Percentiles rank a stretch among this genome's conserved stretches.
phyloP scores from a whole-genome alignment of 2,113 vertebrate species.

The Corythornis madagascariensis region DNA sequence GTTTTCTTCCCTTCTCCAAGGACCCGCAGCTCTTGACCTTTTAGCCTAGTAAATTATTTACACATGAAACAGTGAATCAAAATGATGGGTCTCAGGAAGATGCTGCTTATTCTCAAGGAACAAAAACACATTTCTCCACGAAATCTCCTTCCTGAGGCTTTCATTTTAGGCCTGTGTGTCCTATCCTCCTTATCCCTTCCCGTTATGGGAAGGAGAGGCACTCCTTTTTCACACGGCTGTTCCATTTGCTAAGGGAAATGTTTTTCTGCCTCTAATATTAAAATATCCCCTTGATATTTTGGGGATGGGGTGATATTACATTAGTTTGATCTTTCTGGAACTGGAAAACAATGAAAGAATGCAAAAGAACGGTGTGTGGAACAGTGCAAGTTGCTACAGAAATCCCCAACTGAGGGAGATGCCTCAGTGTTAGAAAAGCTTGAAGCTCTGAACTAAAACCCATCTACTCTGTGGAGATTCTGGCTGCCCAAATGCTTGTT shows the following conservation, averaged over 20 bases:
- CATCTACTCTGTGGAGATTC: background rate
- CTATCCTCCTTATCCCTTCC: background rate
- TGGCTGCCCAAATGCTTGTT: background rate
- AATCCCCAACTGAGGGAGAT: background rate
- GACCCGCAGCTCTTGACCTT: slow-evolving; percentile 64
- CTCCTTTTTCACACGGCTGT: background rate
- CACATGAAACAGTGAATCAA: slow-evolving; percentile 56
- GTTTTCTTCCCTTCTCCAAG: slow-evolving; percentile 42
- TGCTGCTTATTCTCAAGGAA: slow-evolving; percentile 51
- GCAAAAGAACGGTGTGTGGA: background rate
- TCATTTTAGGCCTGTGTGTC: background rate
- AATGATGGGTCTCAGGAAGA: slow-evolving; percentile 52
- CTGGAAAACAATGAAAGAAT: background rate
- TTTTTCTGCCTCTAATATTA: slow-evolving; percentile 8
- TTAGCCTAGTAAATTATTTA: slow-evolving; percentile 72
- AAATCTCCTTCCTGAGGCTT: slow-evolving; percentile 19
- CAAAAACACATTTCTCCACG: background rate
- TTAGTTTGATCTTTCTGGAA: slow-evolving; percentile 18
- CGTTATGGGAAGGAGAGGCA: background rate
- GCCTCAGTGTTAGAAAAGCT: background rate
- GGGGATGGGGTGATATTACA: background rate
- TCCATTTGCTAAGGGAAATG: background rate
- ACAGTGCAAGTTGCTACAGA: background rate
- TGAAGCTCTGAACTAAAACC: background rate
- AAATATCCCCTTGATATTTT: slow-evolving; percentile 10